Evolutionary conservation across 2,888 invertebrate species (phyloP), one percentile per base, ranked within the genome.

Genomic region (Tridacna crocea): DNA sequence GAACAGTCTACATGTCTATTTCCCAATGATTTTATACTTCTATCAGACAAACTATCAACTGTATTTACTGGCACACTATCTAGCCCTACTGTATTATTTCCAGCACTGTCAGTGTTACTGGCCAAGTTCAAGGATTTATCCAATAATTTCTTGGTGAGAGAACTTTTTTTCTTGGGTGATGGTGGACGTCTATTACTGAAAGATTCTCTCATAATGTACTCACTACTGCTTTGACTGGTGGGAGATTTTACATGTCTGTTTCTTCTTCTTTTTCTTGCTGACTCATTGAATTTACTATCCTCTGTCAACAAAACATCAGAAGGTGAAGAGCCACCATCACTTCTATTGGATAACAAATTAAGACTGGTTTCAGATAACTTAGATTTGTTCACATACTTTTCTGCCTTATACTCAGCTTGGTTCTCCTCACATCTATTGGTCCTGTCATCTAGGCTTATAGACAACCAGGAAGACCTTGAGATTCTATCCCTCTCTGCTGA

Each of bases 171-270:
- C 55, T 79, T 81, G 60, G 83, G 83, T 8, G 86, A 84, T 15
- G 77, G 74, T 19, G 86, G 86, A 47, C 86, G 74, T n/a, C 72
- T 77, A 61, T 86, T 86, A 58, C 80, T 48, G 36, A 80, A 79
- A 36, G 86, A 86, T 65, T 86, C 86, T 58, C 83, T 77, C 76
- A 77, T 82, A 22, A 80, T 46, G 61, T 63, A 82, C 15, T 86
- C 86, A 26, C 84, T 78, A 48, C 72, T 73, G 36, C 61, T 47
- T 17, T 61, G 15, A 12, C 24, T 22, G 11, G 11, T 19, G 10
- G 11, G 2, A 11, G 19, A 13, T 46, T 51, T 0, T 24, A 3
- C 61, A 10, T 74, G 27, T 19, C 47, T 74, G 19, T n/a, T 36
- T 22, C 61, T 74, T n/a, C 73, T 58, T 19, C 74, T 17, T 65